Conservation (phyloP, 2,888 invertebrate genomes). For the Zonitis immaculata region DNA sequence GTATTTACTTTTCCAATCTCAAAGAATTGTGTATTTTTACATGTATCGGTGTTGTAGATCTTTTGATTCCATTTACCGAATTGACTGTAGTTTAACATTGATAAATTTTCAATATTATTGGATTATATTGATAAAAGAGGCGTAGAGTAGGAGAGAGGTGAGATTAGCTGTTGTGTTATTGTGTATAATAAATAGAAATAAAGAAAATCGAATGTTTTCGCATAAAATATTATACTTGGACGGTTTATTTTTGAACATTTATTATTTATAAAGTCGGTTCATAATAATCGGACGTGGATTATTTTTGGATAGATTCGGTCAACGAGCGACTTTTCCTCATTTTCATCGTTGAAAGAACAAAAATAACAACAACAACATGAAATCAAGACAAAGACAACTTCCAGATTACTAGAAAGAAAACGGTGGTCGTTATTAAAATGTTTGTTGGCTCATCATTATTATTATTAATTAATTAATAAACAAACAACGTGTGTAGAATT, state of each 20-base stretch:
- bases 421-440: too few species aligned
- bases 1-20: conserved; percentile 28
- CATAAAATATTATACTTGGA: background rate
- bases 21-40: conserved; percentile 27
- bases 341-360: background rate
- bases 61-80: conserved; percentile 30
- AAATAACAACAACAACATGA: background rate
- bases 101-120: conserved; percentile 23
- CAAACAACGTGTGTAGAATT: too few species aligned
- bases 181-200: background rate
- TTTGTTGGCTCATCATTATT: too few species aligned
- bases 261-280: background rate
- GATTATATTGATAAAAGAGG: too few species aligned
- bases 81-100: conserved; percentile 21
- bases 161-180: background rate
- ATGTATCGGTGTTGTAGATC: conserved; percentile 14
- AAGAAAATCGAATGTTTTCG: background rate
- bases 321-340: background rate
- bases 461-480: too few species aligned
- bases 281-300: background rate
- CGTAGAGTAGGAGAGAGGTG: too few species aligned
- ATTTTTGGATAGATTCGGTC: background rate
- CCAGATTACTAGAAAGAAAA: too few species aligned
- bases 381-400: too few species aligned
- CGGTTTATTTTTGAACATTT: background rate